A percentile compares a stretch with the other conserved stretches of the same genome.
Conservation (phyloP, 2,113 vertebrate genomes). For the Candoia aspera region DNA sequence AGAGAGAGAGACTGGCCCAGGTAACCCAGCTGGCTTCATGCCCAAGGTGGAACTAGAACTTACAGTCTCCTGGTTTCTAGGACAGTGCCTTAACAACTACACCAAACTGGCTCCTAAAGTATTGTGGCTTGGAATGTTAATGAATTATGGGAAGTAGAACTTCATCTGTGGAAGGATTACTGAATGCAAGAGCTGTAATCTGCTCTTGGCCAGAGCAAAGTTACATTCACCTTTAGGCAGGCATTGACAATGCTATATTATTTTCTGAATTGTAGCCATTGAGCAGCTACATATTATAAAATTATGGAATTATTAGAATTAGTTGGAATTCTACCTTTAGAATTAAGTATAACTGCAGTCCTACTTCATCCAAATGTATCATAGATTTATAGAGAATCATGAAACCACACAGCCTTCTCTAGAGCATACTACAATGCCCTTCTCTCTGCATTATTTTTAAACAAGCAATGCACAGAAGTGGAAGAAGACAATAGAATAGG, state of each 20-base stretch:
- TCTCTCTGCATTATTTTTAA: not conserved
- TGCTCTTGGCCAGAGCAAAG: not conserved
- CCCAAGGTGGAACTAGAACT: no score
- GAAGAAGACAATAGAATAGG: no score
- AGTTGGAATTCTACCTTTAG: not conserved
- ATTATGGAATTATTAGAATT: not conserved
- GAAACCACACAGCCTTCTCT: not conserved
- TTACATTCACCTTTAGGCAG: not conserved
- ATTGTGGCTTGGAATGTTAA: not conserved
- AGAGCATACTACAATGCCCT: not conserved
- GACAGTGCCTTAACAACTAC: no score
- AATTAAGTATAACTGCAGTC: not conserved
- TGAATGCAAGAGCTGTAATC: not conserved
- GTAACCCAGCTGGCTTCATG: no score
- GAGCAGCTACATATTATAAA: not conserved
- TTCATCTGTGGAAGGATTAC: not conserved
- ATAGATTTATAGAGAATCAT: not conserved
- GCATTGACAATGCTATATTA: not conserved
- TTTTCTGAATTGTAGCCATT: not conserved
- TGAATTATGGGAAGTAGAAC: not conserved
- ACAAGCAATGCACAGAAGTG: no score
- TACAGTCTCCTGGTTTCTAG: no score
- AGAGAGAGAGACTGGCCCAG: no score
- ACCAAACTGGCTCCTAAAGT: not conserved
- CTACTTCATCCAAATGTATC: not conserved